A percentile compares a stretch with the other conserved stretches of the same genome.
phyloP scores from a whole-genome alignment of 2,113 vertebrate species.

The Tichodroma muraria region DNA sequence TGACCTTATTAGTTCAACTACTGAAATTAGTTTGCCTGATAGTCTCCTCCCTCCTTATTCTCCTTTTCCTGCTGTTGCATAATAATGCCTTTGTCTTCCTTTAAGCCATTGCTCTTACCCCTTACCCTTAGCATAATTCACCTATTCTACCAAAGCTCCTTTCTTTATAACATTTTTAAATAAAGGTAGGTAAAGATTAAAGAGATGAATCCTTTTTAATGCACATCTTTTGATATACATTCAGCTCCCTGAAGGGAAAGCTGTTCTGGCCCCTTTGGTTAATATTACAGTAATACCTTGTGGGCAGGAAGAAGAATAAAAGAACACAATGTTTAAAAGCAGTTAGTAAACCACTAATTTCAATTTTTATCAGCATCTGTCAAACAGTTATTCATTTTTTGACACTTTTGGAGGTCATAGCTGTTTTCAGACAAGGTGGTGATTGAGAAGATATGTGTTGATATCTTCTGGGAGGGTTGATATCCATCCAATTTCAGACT shows the following conservation, averaged over 20 bases:
- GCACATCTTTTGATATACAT: background rate
- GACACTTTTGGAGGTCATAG: background rate
- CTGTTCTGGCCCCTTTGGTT: background rate
- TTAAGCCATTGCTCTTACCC: background rate
- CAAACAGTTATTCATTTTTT: background rate
- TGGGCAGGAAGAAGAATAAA: background rate
- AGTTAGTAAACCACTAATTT: background rate
- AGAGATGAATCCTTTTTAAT: background rate
- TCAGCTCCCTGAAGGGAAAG: background rate
- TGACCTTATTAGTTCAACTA: background rate
- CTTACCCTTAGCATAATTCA: background rate
- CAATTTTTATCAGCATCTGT: background rate
- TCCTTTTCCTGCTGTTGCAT: background rate
- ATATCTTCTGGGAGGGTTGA: background rate
- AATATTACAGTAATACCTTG: background rate
- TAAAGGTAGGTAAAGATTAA: background rate
- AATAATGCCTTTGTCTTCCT: background rate
- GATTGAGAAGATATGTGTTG: background rate
- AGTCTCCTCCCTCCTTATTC: background rate
- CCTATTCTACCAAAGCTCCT: background rate
- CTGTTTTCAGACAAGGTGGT: background rate
- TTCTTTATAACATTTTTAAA: background rate
- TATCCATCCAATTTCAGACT: background rate
- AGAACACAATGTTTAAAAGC: background rate
- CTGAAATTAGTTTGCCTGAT: background rate